Conservation (phyloP, 1,140 invertebrate species). For the Brachionus calyciflorus region DNA sequence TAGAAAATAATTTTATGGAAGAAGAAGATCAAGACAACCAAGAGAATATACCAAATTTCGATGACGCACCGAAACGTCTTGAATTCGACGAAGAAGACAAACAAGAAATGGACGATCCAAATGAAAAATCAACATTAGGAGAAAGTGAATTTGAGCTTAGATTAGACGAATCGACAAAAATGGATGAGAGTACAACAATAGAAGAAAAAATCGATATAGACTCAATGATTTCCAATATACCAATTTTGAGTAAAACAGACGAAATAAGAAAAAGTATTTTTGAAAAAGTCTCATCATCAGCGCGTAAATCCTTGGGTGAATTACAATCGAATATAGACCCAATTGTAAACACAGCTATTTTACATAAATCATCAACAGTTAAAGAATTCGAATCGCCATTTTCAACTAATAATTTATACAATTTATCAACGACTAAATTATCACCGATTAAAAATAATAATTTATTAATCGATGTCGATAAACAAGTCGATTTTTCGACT, state of each 20-base stretch:
- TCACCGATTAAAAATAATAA: neutral
- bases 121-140: constrained; percentile 5
- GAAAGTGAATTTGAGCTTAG: neutral
- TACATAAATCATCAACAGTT: neutral
- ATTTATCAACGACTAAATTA: neutral
- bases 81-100: neutral
- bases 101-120: neutral
- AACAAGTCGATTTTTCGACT: neutral
- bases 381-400: constrained; percentile 21
- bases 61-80: neutral
- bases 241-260: neutral
- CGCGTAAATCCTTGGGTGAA: neutral
- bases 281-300: constrained; percentile 6
- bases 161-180: neutral
- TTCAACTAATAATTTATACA: neutral
- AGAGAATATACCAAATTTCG: neutral
- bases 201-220: constrained; percentile 10
- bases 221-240: neutral
- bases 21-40: neutral
- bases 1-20: neutral
- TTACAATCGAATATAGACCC: neutral
- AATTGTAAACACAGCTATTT: neutral
- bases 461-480: no score
- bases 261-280: constrained; percentile 11
- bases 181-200: neutral